Evolutionary conservation across 1,140 invertebrate genomes (phyloP), one percentile per base, ranked within the genome.

Genomic region (Mya arenaria): DNA sequence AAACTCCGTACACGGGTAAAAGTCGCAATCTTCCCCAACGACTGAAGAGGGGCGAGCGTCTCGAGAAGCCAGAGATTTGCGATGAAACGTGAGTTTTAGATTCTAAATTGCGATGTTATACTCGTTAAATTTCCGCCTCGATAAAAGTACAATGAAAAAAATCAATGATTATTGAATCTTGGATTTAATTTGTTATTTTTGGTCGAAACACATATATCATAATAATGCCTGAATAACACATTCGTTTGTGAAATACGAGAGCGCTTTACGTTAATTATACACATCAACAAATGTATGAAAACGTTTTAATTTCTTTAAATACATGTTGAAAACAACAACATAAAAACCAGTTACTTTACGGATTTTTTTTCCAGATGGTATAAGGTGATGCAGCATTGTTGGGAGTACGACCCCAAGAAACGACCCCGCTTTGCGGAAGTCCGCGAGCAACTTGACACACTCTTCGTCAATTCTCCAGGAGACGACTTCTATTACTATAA

Each of bases 1-100:
- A 95, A 1, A 95, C 94, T 82, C 97, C 97, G 0, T 98, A 97
- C 93, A 96, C 96, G 0, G 94, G 97, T 4, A 94, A 95, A 23
- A 94, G 96, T 1, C 95, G 96, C 85, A 95, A 96, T 89, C 93
- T 97, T 0, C 96, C 95, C 90, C 94, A 95, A 1, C 71, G 65
- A 13, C 63, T 90, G 0, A 86, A 83, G 60, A 44, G 13, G 36
- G 87, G 87, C 15, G 80, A 88, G 25, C 66, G 88, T 28, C 86
- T 89, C 81, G 36, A 69, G 0, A 83, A 80, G 71, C 87, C 89
- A 15, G 85, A 86, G 55, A 68, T 83, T 25, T 84, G 84, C n/a
- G 81, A 85, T 36, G 83, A 86, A 25, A 84, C 48, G 48, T 52
- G 48, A 17, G 48, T 52, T 17, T 52, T 52, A 52, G 19, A 52